A percentile compares a stretch with the other conserved stretches of the same genome.
Conservation (phyloP, 2,113 vertebrate species). For the Arizona elegans region DNA sequence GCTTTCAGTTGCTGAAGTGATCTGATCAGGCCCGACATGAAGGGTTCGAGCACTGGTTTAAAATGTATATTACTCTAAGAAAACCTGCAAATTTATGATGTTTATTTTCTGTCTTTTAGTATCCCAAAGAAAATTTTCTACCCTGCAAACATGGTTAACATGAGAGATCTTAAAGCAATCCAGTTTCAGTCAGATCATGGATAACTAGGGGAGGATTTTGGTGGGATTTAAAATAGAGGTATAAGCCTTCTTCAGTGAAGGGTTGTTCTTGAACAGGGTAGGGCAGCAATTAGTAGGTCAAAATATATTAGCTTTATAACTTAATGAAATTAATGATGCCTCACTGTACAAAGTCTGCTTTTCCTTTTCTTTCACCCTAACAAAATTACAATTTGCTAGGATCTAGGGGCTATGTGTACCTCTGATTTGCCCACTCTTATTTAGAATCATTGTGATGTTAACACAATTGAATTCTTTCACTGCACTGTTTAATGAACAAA, state of each 20-base stretch:
- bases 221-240: neutral
- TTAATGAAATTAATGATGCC: neutral
- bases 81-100: neutral
- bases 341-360: neutral
- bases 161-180: neutral
- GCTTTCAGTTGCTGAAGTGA: neutral
- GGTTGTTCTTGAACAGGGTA: neutral
- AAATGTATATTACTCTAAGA: neutral
- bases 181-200: neutral
- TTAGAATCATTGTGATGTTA: neutral
- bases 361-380: neutral
- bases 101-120: neutral
- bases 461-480: neutral
- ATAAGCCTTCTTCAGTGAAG: neutral
- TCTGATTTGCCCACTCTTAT: neutral
- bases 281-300: neutral
- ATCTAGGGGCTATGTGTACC: neutral
- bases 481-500: neutral
- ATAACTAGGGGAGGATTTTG: neutral
- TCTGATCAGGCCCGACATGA: neutral
- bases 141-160: neutral
- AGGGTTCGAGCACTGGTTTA: neutral
- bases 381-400: neutral
- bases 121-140: neutral
- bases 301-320: neutral